phyloP scores from a whole-genome alignment of 2,797 vertebrate genomes.

The Sorex maritimensis region DNA sequence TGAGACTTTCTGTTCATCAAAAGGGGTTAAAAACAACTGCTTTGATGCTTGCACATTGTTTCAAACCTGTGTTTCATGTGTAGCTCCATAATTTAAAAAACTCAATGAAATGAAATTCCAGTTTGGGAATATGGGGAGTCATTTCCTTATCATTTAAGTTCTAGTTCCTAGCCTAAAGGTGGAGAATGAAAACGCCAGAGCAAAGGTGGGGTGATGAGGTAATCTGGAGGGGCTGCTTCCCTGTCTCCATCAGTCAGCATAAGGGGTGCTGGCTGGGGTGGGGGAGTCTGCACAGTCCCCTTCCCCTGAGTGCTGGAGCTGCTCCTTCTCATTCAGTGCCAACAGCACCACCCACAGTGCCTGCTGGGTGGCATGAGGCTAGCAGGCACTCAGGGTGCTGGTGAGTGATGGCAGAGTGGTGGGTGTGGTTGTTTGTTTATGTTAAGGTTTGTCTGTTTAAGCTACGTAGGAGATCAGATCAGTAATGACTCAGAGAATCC shows the following conservation, averaged over 20 bases:
- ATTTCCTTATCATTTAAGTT: constrained; percentile 14
- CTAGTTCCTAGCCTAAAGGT: neutral
- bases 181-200: neutral
- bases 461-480: constrained; percentile 60
- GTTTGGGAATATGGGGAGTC: constrained; percentile 35
- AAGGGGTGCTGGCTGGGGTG: neutral
- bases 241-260: neutral
- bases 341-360: constrained; percentile 60
- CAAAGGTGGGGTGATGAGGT: neutral
- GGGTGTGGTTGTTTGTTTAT: constrained; percentile 65
- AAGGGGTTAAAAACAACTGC: neutral
- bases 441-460: constrained; percentile 75
- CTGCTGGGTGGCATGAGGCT: constrained; percentile 18
- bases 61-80: constrained; percentile 27
- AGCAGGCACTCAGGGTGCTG: constrained; percentile 50
- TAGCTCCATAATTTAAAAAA: constrained; percentile 49
- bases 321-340: constrained; percentile 66
- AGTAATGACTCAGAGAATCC: constrained; percentile 29
- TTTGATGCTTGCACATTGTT: constrained; percentile 26
- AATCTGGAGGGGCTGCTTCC: neutral
- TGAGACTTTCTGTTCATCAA: neutral
- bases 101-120: constrained; percentile 21
- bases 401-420: neutral
- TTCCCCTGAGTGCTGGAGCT: neutral
- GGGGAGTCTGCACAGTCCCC: neutral